phyloP scores from a whole-genome alignment of 1,140 invertebrate species.

The Eufriesea mexicana region DNA sequence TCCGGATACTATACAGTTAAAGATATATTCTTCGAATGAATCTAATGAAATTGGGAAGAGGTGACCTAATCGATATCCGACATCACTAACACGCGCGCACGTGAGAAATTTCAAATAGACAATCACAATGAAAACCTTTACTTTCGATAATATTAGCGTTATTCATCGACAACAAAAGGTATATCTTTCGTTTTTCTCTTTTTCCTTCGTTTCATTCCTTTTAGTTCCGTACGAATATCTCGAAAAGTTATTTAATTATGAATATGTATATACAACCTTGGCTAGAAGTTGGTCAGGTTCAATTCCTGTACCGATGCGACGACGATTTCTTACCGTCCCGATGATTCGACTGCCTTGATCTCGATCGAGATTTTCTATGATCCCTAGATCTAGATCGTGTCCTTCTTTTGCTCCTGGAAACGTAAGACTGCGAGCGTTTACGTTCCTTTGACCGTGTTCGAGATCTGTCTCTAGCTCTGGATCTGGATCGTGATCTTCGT shows the following conservation, averaged over 20 bases:
- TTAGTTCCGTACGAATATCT: slow-evolving; percentile 18
- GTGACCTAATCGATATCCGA: slow-evolving; percentile 16
- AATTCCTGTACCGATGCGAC: slow-evolving; percentile 80
- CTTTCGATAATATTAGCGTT: slow-evolving; percentile 8
- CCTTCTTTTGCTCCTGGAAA: slow-evolving; percentile 67
- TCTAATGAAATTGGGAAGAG: slow-evolving; percentile 14
- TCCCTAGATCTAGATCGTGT: slow-evolving; percentile 72
- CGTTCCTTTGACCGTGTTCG: slow-evolving; percentile 72
- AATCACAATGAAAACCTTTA: slow-evolving; percentile 35
- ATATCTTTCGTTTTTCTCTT: background rate
- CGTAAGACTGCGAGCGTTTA: slow-evolving; percentile 74
- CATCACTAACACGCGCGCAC: slow-evolving; percentile 4
- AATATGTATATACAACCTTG: slow-evolving; percentile 79
- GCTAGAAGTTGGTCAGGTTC: slow-evolving; percentile 67
- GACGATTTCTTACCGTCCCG: slow-evolving; percentile 81
- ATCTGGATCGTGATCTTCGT: slow-evolving; percentile 67
- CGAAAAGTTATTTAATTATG: slow-evolving; percentile 58
- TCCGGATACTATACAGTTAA: slow-evolving; percentile 23
- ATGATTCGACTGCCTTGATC: slow-evolving; percentile 73
- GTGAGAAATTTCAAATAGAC: slow-evolving; percentile 20
- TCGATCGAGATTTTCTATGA: slow-evolving; percentile 73
- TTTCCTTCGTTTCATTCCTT: background rate
- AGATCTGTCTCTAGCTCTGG: slow-evolving; percentile 66
- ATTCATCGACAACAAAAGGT: slow-evolving; percentile 28
- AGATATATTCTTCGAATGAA: background rate